Evolutionary conservation across 2,113 vertebrate genomes (phyloP), one percentile per base, ranked within the genome.

Genomic region (Xyliphius kryptos): DNA sequence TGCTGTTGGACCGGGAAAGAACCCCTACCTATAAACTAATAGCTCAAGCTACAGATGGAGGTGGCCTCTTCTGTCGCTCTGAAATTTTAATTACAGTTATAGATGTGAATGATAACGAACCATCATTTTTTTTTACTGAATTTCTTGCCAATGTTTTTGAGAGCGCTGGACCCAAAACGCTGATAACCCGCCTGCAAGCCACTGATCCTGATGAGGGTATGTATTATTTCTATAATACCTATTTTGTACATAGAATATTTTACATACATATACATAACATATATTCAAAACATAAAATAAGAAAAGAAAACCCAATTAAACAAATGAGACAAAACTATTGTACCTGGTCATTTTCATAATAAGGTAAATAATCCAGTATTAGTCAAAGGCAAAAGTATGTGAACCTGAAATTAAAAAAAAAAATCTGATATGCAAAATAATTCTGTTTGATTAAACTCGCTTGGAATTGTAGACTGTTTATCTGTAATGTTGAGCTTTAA

Each of bases 31-130:
- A 98, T 82, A 91, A 86, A 52, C 84, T 99, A 76, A 80, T 92
- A 5, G 89, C 90, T 66, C 89, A 90, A 73, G 96, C 94, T 46
- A 95, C 91, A 0, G 96, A 99, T 2, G 93, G 92, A 9, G 94
- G 95, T 16, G 95, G 96, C 52, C 83, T 89, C 52, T 96, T 91
- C 81, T 99, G 95, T 80, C 91, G 94, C n/a, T 89, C 91, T 13
- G 81, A 89, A 68, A 80, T 99, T 64, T 88, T 68, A 58, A 84
- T 99, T 56, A 83, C 81, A 71, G 79, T 99, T 73, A 82, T 94
- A 79, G 96, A 98, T 1, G 90, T 97, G 71, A 99, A 99, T 47
- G 96, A 98, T 77, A 99, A 97, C 61, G 81, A 93, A 1, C 95
- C 96, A 4, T 71, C 85, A 5, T 97, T 98, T 77, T 89, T 89